Percentiles rank a stretch among this genome's conserved stretches.
Conservation (phyloP, 2,888 invertebrate species). For the Agonum fuliginosum region DNA sequence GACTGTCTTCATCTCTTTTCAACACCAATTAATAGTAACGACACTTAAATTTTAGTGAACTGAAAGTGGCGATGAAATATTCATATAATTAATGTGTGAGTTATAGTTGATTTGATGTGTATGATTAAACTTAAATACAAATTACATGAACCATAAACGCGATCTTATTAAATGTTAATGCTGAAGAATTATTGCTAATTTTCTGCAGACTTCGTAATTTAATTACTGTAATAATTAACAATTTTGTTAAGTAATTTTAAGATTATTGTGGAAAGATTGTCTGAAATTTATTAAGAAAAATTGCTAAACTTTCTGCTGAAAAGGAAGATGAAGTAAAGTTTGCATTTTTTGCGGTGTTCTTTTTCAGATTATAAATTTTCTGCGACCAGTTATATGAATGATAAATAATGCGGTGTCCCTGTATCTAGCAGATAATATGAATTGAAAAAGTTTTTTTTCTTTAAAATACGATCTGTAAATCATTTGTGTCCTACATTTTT, state of each 20-base stretch:
- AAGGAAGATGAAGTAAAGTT: background rate
- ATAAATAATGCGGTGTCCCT: too few species aligned
- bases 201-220: too few species aligned
- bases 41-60: constrained; percentile 6
- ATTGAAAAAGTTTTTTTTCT: too few species aligned
- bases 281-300: background rate
- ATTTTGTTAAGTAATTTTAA: too few species aligned
- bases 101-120: background rate
- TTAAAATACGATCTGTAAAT: too few species aligned
- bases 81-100: background rate
- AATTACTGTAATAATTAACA: too few species aligned
- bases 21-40: constrained; percentile 11
- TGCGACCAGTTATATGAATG: background rate
- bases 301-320: constrained; percentile 5
- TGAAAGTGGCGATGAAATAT: background rate
- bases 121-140: background rate
- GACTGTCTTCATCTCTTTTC: constrained; percentile 18
- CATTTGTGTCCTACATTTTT: too few species aligned
- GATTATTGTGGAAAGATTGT: background rate
- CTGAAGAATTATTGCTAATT: background rate
- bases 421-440: too few species aligned
- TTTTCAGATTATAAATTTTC: constrained; percentile 18
- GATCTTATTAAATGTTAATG: constrained; percentile 14
- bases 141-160: background rate
- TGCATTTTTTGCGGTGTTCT: background rate